Evolutionary conservation across 2,888 invertebrate species (phyloP).

Genomic region (Parnassius smintheus): DNA sequence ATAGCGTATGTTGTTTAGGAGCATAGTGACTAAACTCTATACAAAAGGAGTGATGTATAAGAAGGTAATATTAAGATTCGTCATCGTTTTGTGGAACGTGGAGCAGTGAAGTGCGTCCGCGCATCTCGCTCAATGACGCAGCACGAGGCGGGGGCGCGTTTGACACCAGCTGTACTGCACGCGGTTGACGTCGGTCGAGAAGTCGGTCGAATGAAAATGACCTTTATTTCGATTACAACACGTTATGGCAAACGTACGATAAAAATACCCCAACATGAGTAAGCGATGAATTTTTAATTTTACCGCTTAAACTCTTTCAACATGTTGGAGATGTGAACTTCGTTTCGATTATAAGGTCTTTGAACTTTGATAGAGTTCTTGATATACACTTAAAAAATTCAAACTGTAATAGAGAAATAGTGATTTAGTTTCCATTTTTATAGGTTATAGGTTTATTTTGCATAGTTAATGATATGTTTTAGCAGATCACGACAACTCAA

Average conservation of each 20-base stretch:
- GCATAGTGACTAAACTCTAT: conserved; percentile 36
- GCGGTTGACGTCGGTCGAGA: conserved; percentile 35
- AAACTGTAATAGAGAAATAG: too few relatives aligned
- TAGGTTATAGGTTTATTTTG: too few relatives aligned
- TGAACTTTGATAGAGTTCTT: neutral
- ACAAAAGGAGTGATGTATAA: conserved; percentile 48
- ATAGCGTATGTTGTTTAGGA: conserved; percentile 41
- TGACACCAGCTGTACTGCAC: conserved; percentile 50
- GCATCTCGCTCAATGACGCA: conserved; percentile 44
- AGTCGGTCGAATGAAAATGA: conserved; percentile 12
- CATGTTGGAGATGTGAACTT: conserved; percentile 2
- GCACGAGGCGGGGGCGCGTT: conserved; percentile 40
- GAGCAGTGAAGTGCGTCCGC: conserved; percentile 46
- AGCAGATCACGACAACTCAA: too few relatives aligned
- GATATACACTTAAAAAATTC: too few relatives aligned
- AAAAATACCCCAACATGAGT: conserved; percentile 36
- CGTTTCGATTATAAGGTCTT: neutral
- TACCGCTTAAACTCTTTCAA: conserved; percentile 15
- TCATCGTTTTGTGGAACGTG: conserved; percentile 29
- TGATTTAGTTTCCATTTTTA: too few relatives aligned
- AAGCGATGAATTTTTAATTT: conserved; percentile 34
- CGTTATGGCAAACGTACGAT: conserved; percentile 20
- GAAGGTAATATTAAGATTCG: conserved; percentile 26
- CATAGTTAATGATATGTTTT: too few relatives aligned
- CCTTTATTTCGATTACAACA: conserved; percentile 1